These are phyloP conservation scores for Heliconius eleuchia DNA, from an alignment of 1,140 invertebrate genomes.

Conservation along the genomic window DNA sequence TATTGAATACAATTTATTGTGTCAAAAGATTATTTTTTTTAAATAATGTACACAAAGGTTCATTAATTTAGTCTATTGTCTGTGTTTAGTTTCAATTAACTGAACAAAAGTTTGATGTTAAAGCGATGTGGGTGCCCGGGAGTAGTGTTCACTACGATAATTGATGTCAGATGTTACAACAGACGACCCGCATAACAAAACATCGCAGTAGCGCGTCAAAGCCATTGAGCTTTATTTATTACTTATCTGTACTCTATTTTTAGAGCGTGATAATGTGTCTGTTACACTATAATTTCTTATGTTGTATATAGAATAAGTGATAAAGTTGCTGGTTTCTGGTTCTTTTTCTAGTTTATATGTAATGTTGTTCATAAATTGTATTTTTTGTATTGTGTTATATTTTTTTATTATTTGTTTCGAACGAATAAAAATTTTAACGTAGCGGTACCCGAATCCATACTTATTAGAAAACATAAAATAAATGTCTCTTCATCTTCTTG, in stretches of 20 bases:
- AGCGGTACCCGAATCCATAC: no score
- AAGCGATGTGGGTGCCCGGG: conserved; percentile 24
- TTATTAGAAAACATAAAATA: no score
- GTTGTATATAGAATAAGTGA: not conserved
- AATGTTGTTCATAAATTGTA: not conserved
- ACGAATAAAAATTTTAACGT: no score
- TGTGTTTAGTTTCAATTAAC: not conserved
- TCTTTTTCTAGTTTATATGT: not conserved
- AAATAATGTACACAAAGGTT: not conserved
- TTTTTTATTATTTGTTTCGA: no score
- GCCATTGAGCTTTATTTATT: conserved; percentile 16
- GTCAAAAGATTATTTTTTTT: not conserved
- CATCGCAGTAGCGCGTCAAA: conserved; percentile 19
- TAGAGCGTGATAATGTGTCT: conserved; percentile 27
- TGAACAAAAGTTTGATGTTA: not conserved
- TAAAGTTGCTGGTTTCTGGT: not conserved
- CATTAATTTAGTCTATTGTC: not conserved
- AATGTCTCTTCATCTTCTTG: no score
- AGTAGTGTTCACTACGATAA: not conserved
- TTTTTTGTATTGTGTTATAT: no score
- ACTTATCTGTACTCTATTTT: conserved; percentile 27
- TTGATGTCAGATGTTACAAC: conserved; percentile 21
- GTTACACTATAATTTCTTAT: conserved; percentile 15
- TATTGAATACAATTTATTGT: no score
- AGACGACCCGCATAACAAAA: conserved; percentile 26